Conservation (phyloP, 2,797 vertebrate genomes). For the Bradypodion ventrale region DNA sequence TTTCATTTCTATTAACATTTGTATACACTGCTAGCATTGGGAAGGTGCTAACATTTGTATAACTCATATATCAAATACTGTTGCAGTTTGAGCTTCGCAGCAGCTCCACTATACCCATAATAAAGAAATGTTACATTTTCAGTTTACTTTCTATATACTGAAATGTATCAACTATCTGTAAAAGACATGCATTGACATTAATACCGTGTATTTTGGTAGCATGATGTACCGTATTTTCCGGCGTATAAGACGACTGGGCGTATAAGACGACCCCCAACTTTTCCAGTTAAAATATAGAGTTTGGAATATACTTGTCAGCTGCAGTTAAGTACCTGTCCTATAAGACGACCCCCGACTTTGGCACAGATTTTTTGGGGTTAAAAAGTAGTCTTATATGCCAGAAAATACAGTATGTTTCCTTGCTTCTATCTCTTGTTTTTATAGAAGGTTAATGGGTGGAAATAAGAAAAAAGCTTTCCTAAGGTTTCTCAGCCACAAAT, state of each 20-base stretch:
- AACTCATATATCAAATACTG: background rate
- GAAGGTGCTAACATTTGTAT: conserved; percentile 44
- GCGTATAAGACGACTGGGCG: too few relatives aligned
- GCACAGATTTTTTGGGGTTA: too few relatives aligned
- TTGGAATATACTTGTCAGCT: too few relatives aligned
- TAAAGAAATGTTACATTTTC: background rate
- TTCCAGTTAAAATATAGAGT: too few relatives aligned
- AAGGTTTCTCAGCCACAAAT: conserved; percentile 14
- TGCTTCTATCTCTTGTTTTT: background rate
- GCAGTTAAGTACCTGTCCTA: too few relatives aligned
- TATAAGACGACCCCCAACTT: too few relatives aligned
- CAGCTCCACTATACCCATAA: conserved; percentile 56
- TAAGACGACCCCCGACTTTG: too few relatives aligned
- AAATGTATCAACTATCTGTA: conserved; percentile 68
- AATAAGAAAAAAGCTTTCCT: conserved; percentile 44
- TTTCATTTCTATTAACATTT: conserved; percentile 47
- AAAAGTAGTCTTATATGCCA: too few relatives aligned
- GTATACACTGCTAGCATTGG: conserved; percentile 30
- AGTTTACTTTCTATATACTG: conserved; percentile 58
- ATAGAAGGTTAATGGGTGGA: conserved; percentile 15
- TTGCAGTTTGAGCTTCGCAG: conserved; percentile 46
- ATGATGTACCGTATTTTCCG: too few relatives aligned
- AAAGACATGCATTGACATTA: conserved; percentile 65
- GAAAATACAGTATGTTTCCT: too few relatives aligned
- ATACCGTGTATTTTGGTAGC: conserved; percentile 61